Base-by-base conservation (phyloP, 1,140 invertebrate genomes). In the Cardiocondyla obscurior region DNA sequence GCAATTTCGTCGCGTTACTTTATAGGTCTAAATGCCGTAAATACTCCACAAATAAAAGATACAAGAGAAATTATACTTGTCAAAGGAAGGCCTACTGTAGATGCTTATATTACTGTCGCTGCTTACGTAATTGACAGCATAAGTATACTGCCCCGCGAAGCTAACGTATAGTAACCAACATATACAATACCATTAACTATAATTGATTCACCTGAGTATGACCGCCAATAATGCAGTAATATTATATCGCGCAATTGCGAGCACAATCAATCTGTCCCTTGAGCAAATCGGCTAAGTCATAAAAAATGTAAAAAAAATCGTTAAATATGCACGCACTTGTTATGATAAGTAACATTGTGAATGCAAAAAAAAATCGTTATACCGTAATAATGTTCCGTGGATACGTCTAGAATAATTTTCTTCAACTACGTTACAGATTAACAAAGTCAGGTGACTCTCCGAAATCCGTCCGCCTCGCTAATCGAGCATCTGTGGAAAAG, bases 401-500 rank as follows among this genome's bases (percentile, higher is more conserved):
- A 8, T 12, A 25, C 25, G n/a, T 51, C 7, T 19, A 12, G 16
- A 16, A 39, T 5, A 16, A 69, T 79, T 55, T 39, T 5, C 22
- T 53, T 77, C 60, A 60, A 77, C 53, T 33, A 22, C 16, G 33
- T 44, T 70, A 36, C 3, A 3, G 28, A 0, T 69, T 7, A 12
- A 2, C 46, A 14, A 25, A n/a, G 16, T 62, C 7, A 6, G n/a
- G 12, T 36, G 36, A 42, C 7, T 25, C 36, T 19, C n/a, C 19
- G 19, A 28, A 44, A 51, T 65, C 16, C 30, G 53, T 22, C 25
- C 74, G 25, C 12, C 22, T 67, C 51, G 8, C 44, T 67, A 62
- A 69, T 84, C 74, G 67, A 86, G 49, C 81, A 87, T 84, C 73
- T 53, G 64, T 36, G 53, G 16, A 87, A 72, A 86, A 86, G 55